phyloP scores from a whole-genome alignment of 2,888 invertebrate species.

The Synergus umbraculus region DNA sequence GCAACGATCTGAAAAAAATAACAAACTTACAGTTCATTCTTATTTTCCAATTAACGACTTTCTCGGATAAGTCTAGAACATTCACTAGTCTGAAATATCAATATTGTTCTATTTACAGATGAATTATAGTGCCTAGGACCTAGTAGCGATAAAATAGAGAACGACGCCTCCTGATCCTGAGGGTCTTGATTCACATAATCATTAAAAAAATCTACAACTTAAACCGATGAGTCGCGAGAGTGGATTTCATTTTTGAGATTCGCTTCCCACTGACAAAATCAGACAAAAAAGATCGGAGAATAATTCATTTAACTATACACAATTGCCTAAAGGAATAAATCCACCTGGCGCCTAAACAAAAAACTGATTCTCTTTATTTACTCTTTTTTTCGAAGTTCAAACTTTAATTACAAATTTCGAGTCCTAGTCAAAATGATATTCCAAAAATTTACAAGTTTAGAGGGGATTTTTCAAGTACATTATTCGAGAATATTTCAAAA shows the following conservation, averaged over 20 bases:
- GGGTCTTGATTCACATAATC: slow-evolving; percentile 17
- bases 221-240: slow-evolving; percentile 29
- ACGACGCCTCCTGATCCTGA: slow-evolving; percentile 35
- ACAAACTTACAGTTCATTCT: slow-evolving; percentile 65
- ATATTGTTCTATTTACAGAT: slow-evolving; percentile 73
- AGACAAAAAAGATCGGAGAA: slow-evolving; percentile 4
- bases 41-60: slow-evolving; percentile 61
- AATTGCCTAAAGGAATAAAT: slow-evolving; percentile 38
- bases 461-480: too few species aligned
- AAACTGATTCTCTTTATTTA: slow-evolving; percentile 27
- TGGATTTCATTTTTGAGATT: slow-evolving; percentile 22
- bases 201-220: slow-evolving; percentile 5
- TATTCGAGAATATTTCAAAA: too few species aligned
- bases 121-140: slow-evolving; percentile 66
- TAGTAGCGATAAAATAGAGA: slow-evolving; percentile 63
- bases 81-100: slow-evolving; percentile 70
- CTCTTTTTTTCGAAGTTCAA: slow-evolving; percentile 41
- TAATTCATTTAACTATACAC: slow-evolving; percentile 40
- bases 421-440: too few species aligned
- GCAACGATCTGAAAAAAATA: slow-evolving; percentile 67
- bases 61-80: slow-evolving; percentile 67
- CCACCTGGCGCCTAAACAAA: slow-evolving; percentile 23
- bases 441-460: too few species aligned
- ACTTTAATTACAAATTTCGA: too few species aligned
- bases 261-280: neutral